phyloP scores from a whole-genome alignment of 2,113 vertebrate species.

The Crotalus horridus region DNA sequence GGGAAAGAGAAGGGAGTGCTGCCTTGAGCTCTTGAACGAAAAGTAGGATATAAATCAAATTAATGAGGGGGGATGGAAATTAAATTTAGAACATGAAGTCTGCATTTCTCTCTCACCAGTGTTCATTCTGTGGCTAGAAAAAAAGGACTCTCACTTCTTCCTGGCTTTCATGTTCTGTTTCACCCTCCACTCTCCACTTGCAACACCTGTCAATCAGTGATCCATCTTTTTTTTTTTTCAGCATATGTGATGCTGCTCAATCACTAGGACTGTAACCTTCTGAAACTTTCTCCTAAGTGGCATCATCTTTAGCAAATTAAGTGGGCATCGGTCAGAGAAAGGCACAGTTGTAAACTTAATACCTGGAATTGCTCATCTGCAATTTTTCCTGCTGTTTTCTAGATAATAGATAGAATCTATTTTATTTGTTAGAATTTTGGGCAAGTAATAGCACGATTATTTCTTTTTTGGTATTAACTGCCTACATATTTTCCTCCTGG shows the following conservation, averaged over 20 bases:
- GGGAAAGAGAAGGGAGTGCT: not conserved
- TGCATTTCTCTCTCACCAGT: not conserved
- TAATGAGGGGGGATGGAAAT: not conserved
- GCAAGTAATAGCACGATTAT: not conserved
- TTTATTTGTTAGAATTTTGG: not conserved
- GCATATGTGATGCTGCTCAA: not conserved
- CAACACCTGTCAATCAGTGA: not conserved
- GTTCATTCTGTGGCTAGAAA: not conserved
- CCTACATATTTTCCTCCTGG: not conserved
- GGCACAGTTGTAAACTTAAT: not conserved
- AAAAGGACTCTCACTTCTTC: not conserved
- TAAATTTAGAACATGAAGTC: not conserved
- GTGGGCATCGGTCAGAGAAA: not conserved
- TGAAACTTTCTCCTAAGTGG: not conserved
- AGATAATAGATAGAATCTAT: not conserved
- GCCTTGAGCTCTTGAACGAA: not conserved
- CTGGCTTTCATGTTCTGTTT: not conserved
- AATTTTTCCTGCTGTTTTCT: not conserved
- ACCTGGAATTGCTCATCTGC: not conserved
- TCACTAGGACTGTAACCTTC: not conserved
- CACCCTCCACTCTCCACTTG: not conserved
- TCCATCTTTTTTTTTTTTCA: not conserved
- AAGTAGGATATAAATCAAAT: not conserved
- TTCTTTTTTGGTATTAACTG: not conserved
- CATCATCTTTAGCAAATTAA: not conserved